Evolutionary conservation across 37 sponge, comb jelly and placozoan species (phyloP).

Genomic region (Chondrosia reniformis): DNA sequence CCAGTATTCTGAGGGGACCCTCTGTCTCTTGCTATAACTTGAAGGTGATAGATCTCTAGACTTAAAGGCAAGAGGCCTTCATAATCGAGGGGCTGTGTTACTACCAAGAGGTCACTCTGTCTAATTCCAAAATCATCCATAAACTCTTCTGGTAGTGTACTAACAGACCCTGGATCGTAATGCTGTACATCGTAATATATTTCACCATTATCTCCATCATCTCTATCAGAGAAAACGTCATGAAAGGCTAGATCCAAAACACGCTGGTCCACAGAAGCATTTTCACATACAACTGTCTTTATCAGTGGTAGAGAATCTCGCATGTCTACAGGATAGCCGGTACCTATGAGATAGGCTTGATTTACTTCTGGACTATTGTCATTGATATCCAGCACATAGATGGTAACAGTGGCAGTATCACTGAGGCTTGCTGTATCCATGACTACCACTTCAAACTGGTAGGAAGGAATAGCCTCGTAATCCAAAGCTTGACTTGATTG

Average conservation of each 20-base stretch:
- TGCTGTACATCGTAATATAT: slow-evolving; percentile 13
- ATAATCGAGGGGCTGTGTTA: slow-evolving; percentile 12
- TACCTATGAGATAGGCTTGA: neutral
- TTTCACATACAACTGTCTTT: neutral
- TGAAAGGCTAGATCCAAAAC: slow-evolving; percentile 2
- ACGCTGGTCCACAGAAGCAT: slow-evolving; percentile 6
- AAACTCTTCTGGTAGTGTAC: neutral
- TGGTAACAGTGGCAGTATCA: slow-evolving; percentile 12
- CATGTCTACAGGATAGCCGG: neutral
- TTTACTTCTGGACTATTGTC: slow-evolving; percentile 27
- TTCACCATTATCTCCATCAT: neutral
- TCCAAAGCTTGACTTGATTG: neutral
- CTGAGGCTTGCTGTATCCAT: neutral
- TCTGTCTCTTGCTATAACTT: neutral
- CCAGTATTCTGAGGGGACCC: neutral
- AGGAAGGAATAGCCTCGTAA: neutral
- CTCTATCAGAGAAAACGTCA: slow-evolving; percentile 5
- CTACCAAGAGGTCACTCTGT: slow-evolving; percentile 1
- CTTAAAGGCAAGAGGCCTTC: neutral
- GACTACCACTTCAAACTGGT: slow-evolving; percentile 10
- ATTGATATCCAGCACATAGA: slow-evolving; percentile 37
- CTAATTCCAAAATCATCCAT: slow-evolving; percentile 20
- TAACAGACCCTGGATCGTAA: neutral
- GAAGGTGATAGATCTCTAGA: slow-evolving; percentile 1
- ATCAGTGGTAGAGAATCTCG: neutral